phyloP scores from a whole-genome alignment of 2,797 vertebrate species.

The Pangasius macronema region DNA sequence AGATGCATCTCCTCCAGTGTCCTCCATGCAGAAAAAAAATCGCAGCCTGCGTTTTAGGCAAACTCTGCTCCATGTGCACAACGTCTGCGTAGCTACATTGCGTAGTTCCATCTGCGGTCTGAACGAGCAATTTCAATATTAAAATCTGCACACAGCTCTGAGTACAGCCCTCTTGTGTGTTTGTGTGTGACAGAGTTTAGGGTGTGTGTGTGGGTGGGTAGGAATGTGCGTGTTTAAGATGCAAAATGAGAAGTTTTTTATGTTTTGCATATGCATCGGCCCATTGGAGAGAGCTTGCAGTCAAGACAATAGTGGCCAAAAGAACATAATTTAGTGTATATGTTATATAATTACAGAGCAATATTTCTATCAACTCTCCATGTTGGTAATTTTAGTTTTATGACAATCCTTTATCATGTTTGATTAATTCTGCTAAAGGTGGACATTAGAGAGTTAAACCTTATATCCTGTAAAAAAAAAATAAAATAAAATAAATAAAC shows the following conservation, averaged over 20 bases:
- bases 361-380: conserved; percentile 56
- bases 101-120: not conserved
- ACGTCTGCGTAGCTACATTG: not conserved
- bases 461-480: conserved; percentile 40
- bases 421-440: conserved; percentile 41
- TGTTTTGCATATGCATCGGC: conserved; percentile 29
- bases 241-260: conserved; percentile 25
- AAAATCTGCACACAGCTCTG: not conserved
- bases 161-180: not conserved
- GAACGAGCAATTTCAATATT: not conserved
- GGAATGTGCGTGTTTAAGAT: not conserved
- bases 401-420: conserved; percentile 43
- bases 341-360: conserved; percentile 53
- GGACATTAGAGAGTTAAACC: conserved; percentile 47
- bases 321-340: conserved; percentile 41
- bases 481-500: not conserved
- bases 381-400: conserved; percentile 53
- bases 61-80: not conserved
- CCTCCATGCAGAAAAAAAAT: not conserved
- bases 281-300: conserved; percentile 25
- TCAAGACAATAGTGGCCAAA: conserved; percentile 31
- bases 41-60: not conserved
- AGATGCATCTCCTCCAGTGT: not conserved
- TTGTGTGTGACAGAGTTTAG: not conserved
- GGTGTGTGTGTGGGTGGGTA: not conserved